Evolutionary conservation across 1,140 invertebrate genomes (phyloP).

Genomic region (Leptinotarsa lineolata): DNA sequence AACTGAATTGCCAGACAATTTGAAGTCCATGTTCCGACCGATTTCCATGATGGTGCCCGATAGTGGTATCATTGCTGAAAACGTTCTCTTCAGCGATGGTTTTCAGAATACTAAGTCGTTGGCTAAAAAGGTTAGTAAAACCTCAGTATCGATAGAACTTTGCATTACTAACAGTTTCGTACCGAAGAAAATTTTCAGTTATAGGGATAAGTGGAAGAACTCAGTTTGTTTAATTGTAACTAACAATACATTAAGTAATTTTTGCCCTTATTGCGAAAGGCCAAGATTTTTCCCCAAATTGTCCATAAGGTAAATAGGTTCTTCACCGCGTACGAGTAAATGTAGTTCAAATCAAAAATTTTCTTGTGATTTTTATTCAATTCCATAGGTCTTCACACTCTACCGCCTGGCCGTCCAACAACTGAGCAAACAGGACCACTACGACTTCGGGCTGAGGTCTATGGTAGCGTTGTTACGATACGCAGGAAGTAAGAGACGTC

Average conservation of each 20-base stretch:
- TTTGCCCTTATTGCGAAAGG: no score
- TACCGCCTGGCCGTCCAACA: slow-evolving; percentile 75
- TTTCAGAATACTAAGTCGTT: slow-evolving; percentile 78
- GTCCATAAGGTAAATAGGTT: no score
- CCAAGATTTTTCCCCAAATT: no score
- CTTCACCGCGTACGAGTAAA: no score
- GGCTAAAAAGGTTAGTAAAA: slow-evolving; percentile 70
- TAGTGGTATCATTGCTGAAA: slow-evolving; percentile 86
- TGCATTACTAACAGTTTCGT: no score
- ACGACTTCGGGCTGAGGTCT: slow-evolving; percentile 85
- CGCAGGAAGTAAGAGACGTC: slow-evolving; percentile 77
- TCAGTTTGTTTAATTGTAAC: no score
- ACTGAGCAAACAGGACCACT: slow-evolving; percentile 79
- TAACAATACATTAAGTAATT: no score
- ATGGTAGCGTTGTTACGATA: slow-evolving; percentile 83
- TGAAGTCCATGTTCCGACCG: slow-evolving; percentile 92
- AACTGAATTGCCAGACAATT: slow-evolving; percentile 87
- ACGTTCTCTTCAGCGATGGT: slow-evolving; percentile 84
- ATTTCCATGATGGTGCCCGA: slow-evolving; percentile 95
- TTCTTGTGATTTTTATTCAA: no score
- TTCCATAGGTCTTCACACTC: slow-evolving; percentile 66
- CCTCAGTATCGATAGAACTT: no score
- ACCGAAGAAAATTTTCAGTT: no score
- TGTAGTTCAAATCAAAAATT: no score
- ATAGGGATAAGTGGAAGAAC: no score